phyloP scores from a whole-genome alignment of 2,113 vertebrate species.

The Oceanodroma tethys region DNA sequence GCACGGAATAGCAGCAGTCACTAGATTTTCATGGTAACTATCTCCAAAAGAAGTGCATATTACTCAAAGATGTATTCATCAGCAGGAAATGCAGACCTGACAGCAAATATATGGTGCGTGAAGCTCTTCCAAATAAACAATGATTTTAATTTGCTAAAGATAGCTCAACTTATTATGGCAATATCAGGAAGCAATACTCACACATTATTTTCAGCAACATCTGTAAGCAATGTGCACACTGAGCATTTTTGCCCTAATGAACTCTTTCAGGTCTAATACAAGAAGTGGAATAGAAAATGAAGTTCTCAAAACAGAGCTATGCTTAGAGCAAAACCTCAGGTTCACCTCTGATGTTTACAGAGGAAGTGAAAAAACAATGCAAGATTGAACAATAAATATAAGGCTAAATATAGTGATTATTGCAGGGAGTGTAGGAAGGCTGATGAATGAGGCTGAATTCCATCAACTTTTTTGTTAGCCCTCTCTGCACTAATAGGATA shows the following conservation, averaged over 20 bases:
- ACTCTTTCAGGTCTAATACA: background rate
- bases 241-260: background rate
- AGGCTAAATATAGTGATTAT: background rate
- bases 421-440: background rate
- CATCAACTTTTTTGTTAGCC: background rate
- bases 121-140: background rate
- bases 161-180: background rate
- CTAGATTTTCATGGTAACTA: background rate
- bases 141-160: slow-evolving; percentile 18
- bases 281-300: background rate
- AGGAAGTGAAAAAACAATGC: background rate
- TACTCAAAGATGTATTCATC: background rate
- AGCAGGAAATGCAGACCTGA: slow-evolving; percentile 13
- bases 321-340: background rate
- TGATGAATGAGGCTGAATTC: background rate
- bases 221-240: background rate
- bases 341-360: background rate
- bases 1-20: background rate
- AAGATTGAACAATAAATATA: background rate
- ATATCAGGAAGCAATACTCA: background rate
- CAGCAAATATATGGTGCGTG: background rate
- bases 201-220: background rate
- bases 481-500: background rate
- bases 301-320: background rate
- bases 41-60: background rate